Percentiles rank a stretch among this genome's conserved stretches.
phyloP scores from a whole-genome alignment of 2,797 vertebrate genomes.

The Urosaurus nigricauda region DNA sequence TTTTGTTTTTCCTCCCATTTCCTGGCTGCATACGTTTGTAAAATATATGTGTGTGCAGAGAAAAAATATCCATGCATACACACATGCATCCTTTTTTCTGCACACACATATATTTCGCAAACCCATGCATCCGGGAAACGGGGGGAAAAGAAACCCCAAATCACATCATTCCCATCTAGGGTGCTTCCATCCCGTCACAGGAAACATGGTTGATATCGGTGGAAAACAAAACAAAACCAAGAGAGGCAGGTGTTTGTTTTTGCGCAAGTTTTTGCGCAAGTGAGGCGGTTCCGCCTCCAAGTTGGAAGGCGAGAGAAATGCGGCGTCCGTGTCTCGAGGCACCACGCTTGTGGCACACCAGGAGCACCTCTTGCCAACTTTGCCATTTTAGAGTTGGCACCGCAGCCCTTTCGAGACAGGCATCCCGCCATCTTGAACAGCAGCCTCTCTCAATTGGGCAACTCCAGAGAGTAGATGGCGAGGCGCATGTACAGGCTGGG shows the following conservation, averaged over 20 bases:
- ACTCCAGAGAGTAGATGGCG: background rate
- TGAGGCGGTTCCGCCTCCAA: background rate
- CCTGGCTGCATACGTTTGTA: no score
- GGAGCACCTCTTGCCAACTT: background rate
- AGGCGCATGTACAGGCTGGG: background rate
- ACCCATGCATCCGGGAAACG: background rate
- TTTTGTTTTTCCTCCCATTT: no score
- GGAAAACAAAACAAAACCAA: background rate
- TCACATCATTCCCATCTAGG: background rate
- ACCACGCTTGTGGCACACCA: accelerated
- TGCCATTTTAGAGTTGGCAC: no score
- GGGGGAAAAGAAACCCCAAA: no score
- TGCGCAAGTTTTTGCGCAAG: background rate
- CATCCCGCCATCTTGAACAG: background rate
- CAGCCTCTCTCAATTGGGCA: background rate
- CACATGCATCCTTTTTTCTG: no score
- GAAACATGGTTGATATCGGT: background rate
- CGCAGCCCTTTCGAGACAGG: no score
- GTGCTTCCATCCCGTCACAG: background rate
- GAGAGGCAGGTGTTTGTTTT: accelerated
- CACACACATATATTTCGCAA: no score
- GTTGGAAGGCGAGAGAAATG: background rate
- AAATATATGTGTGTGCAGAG: no score
- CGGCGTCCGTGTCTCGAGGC: no score
- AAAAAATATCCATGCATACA: no score